Evolutionary conservation across 2,888 invertebrate species (phyloP).

Genomic region (Mimumesa dahlbomi): DNA sequence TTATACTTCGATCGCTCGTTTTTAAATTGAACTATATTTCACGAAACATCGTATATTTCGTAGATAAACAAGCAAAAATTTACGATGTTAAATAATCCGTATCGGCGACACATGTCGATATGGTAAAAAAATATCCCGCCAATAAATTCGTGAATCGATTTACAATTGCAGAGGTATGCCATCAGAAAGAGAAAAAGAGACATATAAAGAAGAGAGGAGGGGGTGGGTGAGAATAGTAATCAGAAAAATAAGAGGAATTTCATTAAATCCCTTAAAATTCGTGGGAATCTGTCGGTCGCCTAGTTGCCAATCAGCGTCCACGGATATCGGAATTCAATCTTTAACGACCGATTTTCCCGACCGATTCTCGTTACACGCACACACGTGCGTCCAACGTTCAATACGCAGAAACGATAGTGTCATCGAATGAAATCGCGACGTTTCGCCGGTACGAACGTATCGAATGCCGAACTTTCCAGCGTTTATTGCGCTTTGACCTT

Average conservation of each 20-base stretch:
- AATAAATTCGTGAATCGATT: too few relatives aligned
- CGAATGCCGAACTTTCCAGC: conserved; percentile 62
- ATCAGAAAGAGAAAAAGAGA: not conserved
- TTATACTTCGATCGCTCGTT: too few relatives aligned
- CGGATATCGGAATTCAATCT: conserved; percentile 73
- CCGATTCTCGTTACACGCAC: not conserved
- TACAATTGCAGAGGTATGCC: not conserved
- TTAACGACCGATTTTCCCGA: conserved; percentile 58
- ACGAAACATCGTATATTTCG: too few relatives aligned
- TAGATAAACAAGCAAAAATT: too few relatives aligned
- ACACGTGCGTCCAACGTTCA: conserved; percentile 35
- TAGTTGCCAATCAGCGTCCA: conserved; percentile 60
- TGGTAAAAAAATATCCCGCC: too few relatives aligned
- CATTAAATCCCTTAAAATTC: conserved; percentile 53
- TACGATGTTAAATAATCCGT: too few relatives aligned
- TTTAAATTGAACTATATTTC: too few relatives aligned
- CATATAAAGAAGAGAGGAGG: not conserved
- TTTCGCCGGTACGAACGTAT: conserved; percentile 51
- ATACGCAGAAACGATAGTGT: too few relatives aligned
- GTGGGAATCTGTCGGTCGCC: conserved; percentile 11
- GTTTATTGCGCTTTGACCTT: conserved; percentile 67
- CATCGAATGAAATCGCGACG: conserved; percentile 30
- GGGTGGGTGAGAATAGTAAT: not conserved
- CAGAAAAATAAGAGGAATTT: conserved; percentile 64
- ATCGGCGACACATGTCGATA: too few relatives aligned